These are phyloP conservation scores for Rallus limicola DNA, from an alignment of 2,113 vertebrate genomes.

Conservation along the genomic window DNA sequence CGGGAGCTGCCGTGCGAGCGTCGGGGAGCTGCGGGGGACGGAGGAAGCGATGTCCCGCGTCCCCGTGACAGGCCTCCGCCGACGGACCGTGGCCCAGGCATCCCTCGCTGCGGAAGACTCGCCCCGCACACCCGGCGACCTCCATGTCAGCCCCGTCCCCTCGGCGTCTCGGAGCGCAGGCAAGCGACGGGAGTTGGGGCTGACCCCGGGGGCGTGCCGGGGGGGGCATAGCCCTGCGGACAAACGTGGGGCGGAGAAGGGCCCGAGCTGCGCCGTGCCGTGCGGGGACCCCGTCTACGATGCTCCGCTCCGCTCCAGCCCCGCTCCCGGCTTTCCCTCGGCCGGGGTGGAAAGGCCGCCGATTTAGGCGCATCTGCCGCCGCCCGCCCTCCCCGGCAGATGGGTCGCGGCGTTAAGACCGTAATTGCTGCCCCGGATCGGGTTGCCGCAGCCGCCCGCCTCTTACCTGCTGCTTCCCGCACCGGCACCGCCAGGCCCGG, in stretches of 20 bases:
- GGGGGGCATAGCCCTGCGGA: not conserved
- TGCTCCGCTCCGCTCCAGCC: not conserved
- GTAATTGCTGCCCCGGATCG: conserved; percentile 49
- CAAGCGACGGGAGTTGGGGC: not conserved
- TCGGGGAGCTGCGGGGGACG: not conserved
- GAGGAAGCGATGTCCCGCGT: not conserved
- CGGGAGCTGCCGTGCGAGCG: not conserved
- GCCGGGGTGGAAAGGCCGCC: not conserved
- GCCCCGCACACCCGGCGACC: too few species aligned
- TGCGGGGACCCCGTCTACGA: too few species aligned
- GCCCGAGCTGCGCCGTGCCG: not conserved
- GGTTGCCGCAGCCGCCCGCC: not conserved
- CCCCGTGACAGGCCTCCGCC: not conserved
- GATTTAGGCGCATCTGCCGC: not conserved
- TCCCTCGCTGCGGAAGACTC: not conserved
- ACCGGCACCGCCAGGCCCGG: not conserved
- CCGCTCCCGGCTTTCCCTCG: not conserved
- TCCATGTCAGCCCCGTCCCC: not conserved
- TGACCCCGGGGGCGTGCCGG: not conserved
- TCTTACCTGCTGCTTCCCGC: conserved; percentile 54
- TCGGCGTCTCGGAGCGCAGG: not conserved
- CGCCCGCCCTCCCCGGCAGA: conserved; percentile 31
- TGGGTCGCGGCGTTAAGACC: conserved; percentile 30
- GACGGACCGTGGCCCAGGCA: not conserved
- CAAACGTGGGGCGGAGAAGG: not conserved